phyloP scores from a whole-genome alignment of 1,140 invertebrate species.

The Conus betulinus region DNA sequence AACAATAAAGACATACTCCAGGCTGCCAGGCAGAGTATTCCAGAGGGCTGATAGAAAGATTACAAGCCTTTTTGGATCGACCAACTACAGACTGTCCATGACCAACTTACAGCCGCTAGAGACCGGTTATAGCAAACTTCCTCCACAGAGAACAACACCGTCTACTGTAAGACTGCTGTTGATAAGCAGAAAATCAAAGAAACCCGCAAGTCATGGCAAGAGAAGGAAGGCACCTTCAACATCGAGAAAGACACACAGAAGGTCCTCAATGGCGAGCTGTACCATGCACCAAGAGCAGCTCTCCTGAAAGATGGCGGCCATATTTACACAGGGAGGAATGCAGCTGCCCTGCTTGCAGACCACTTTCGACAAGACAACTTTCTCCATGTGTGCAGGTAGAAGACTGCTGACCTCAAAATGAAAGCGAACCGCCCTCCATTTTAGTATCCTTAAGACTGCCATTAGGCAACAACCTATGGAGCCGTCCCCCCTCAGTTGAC shows the following conservation, averaged over 20 bases:
- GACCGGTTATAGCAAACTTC: neutral
- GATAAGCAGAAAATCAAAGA: conserved; percentile 24
- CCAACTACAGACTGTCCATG: neutral
- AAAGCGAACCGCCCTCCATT: neutral
- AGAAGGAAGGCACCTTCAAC: neutral
- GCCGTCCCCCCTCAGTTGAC: neutral
- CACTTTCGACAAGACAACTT: too few relatives aligned
- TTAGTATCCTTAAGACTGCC: neutral
- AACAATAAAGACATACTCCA: neutral
- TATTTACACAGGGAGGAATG: neutral
- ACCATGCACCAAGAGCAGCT: neutral
- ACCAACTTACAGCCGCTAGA: neutral
- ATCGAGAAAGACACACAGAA: too few relatives aligned
- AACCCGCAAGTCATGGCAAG: neutral
- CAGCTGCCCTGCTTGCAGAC: neutral
- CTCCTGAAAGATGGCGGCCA: neutral
- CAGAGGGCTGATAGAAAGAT: neutral
- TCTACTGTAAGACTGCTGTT: too few relatives aligned
- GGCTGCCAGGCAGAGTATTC: conserved; percentile 8
- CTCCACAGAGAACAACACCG: conserved; percentile 20
- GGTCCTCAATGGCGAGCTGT: neutral
- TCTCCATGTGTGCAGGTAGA: neutral
- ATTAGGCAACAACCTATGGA: neutral
- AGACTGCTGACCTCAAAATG: too few relatives aligned
- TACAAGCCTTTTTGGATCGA: conserved; percentile 1